These are phyloP conservation scores for Saccopteryx bilineata DNA, from an alignment of 2,113 vertebrate genomes.

Conservation along the genomic window DNA sequence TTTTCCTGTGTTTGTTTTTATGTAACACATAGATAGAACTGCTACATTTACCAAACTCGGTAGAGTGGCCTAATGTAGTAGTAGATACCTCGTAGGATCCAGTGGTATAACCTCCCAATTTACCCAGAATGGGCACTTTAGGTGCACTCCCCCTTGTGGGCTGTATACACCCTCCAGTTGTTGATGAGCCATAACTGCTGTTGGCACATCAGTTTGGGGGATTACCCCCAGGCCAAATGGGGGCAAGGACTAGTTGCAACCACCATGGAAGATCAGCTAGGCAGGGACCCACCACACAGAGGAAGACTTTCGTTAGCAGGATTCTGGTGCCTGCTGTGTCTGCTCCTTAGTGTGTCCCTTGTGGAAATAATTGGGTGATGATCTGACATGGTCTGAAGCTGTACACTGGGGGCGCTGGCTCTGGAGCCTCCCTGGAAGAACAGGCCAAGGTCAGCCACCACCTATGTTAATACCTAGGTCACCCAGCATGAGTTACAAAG, in stretches of 20 bases:
- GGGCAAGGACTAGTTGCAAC: not conserved
- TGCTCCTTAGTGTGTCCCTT: not conserved
- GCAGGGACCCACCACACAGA: not conserved
- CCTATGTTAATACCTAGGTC: not conserved
- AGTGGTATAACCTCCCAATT: not conserved
- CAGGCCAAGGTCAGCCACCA: not conserved
- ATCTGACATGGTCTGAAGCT: not conserved
- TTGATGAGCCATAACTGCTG: not conserved
- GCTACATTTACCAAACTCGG: not conserved
- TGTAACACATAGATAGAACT: not conserved
- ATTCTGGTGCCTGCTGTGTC: not conserved
- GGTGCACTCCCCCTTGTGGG: not conserved
- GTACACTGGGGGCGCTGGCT: not conserved
- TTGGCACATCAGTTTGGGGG: not conserved
- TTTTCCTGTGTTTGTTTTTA: not conserved
- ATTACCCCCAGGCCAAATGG: not conserved
- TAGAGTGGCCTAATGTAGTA: not conserved
- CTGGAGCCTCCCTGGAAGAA: not conserved
- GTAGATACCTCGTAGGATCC: not conserved
- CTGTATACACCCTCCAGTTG: not conserved
- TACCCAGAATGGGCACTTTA: not conserved
- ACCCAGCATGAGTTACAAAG: not conserved
- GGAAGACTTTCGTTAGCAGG: not conserved
- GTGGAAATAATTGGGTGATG: not conserved
- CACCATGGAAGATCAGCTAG: not conserved